Base-by-base conservation (phyloP, 2,888 invertebrate species). In the Drosophila cognata region DNA sequence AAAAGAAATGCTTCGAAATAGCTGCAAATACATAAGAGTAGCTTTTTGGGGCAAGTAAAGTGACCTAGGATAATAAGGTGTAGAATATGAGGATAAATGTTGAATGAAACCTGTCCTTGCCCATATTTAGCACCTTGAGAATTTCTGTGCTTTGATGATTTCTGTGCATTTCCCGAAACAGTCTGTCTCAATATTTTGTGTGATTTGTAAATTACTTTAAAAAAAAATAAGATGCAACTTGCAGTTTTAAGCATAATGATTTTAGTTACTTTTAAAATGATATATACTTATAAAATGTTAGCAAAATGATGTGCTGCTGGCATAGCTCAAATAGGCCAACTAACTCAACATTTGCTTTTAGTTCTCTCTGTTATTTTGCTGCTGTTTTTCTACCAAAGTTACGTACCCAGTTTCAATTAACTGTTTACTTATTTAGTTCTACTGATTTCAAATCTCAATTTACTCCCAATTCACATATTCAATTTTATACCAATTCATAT, bases 21-120 rank as follows among this genome's bases (percentile, higher is more conserved):
- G 16, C 25, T 0, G 2, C 13, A 13, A 1, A 7, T 13, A 16
- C 0, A 16, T 46, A 25, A 8, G 2, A 16, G 16, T 1, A 25
- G 25, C 8, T 8, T 16, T 0, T 0, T 16, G 46, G 25, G 8
- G 25, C 2, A 7, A 46, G 46, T 2, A 2, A 16, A 2, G 1
- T 2, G 25, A 8, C 25, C 46, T 8, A 4, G 25, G 25, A 16
- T 16, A 25, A 4, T 1, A 0, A 21, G 21, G 13, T 41, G 4
- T 21, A 2, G 1, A 8, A 4, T 4, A 46, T 6, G 7, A 16
- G 21, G 7, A 21, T 16, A 16, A 2, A 2, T 25, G 46, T 16
- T 8, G 25, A 4, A 46, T 46, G 16, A 25, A 8, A 16, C 4
- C 25, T 21, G 13, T 21, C 4, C 21, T 2, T 13, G 1, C 13